These are phyloP conservation scores for Penaeus chinensis DNA, from an alignment of 1,140 invertebrate genomes.

Conservation along the genomic window DNA sequence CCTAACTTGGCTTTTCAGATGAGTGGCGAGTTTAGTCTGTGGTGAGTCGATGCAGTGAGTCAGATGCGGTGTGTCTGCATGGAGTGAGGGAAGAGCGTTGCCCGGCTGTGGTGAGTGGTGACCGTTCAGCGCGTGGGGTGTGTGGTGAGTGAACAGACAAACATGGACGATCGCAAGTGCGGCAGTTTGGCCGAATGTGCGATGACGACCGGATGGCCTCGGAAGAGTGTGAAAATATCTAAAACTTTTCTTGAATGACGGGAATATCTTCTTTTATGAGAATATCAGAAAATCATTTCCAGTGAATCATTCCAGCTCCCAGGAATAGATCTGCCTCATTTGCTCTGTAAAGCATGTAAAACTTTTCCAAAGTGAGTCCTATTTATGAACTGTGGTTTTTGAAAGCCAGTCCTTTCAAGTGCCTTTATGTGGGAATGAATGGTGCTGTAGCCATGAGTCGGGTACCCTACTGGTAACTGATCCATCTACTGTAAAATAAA, in stretches of 20 bases:
- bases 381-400: constrained; percentile 46
- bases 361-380: constrained; percentile 52
- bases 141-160: constrained; percentile 55
- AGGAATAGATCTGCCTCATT: constrained; percentile 55
- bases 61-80: constrained; percentile 62
- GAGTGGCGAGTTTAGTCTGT: constrained; percentile 59
- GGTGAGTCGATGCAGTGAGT: constrained; percentile 58
- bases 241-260: constrained; percentile 25
- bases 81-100: constrained; percentile 58
- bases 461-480: constrained; percentile 56
- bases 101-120: constrained; percentile 59
- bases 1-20: constrained; percentile 64
- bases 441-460: constrained; percentile 58
- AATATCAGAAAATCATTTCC: constrained; percentile 31
- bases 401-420: constrained; percentile 61
- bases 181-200: constrained; percentile 57
- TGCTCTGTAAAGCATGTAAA: constrained; percentile 46
- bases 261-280: constrained; percentile 34
- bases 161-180: constrained; percentile 56
- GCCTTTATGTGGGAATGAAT: constrained; percentile 58
- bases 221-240: constrained; percentile 39
- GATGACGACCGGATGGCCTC: constrained; percentile 51
- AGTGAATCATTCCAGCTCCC: constrained; percentile 56
- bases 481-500: constrained; percentile 42
- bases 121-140: constrained; percentile 59